These are phyloP conservation scores for Tetanocera ferruginea DNA, from an alignment of 2,888 invertebrate genomes.

Conservation along the genomic window DNA sequence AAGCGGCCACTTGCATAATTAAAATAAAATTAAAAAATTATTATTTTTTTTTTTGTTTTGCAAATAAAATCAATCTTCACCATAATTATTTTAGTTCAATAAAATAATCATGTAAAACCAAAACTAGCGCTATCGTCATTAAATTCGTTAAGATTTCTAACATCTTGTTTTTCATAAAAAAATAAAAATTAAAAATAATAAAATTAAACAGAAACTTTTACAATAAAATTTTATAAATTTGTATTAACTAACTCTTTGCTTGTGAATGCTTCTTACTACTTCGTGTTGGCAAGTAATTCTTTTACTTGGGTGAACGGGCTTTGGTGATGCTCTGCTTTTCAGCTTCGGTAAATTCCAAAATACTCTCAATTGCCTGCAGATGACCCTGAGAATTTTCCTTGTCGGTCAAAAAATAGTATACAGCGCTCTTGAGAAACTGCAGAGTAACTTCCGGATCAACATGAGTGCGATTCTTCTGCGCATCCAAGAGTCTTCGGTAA, in stretches of 20 bases:
- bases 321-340: slow-evolving; percentile 86
- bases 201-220: slow-evolving; percentile 25
- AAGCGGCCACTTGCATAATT: neutral
- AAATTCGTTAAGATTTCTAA: slow-evolving; percentile 25
- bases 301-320: slow-evolving; percentile 72
- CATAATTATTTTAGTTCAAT: slow-evolving; percentile 61
- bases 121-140: slow-evolving; percentile 39
- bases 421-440: slow-evolving; percentile 92
- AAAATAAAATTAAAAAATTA: neutral
- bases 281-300: neutral
- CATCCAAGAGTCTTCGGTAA: slow-evolving; percentile 86
- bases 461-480: slow-evolving; percentile 79
- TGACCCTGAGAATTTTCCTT: slow-evolving; percentile 91
- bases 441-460: slow-evolving; percentile 93
- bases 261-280: neutral
- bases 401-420: slow-evolving; percentile 92
- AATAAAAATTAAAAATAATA: neutral
- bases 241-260: neutral
- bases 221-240: slow-evolving; percentile 19
- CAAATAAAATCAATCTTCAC: slow-evolving; percentile 48
- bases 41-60: too few relatives aligned
- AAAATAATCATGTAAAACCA: slow-evolving; percentile 62
- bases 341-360: slow-evolving; percentile 86
- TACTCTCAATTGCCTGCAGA: slow-evolving; percentile 88
- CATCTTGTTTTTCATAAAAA: neutral